Evolutionary conservation across 2,888 invertebrate species (phyloP), one percentile per base, ranked within the genome.

Genomic region (Dolichomitus sp.): DNA sequence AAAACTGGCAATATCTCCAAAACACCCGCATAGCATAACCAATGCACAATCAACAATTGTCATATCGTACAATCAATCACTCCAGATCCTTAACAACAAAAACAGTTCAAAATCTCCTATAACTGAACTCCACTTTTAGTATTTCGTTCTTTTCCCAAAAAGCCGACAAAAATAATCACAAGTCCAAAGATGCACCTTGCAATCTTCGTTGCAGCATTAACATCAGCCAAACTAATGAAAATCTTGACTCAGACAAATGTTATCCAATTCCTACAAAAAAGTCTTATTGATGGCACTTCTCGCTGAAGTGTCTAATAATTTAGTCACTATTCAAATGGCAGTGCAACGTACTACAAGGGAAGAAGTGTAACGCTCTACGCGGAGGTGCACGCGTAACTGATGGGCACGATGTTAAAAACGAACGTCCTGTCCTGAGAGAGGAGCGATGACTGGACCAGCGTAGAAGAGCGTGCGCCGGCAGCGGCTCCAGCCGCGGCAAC

Each of bases 291-390:
- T 61, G 45, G 23, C 42, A 65, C 65, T 65, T 45, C 12, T 27
- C 14, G 11, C 5, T 19, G 14, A 9, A 45, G 7, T 27, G 65
- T 45, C 45, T 45, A 75, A 76, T 48, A 17, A 7, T 3, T 37
- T 3, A 23, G n/a, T 69, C 12, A 27, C 42, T n/a, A 33, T 61
- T 14, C 83, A 80, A 85, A 83, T 86, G 68, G 78, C 88, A 84
- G 84, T 87, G 82, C 9, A 80, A 87, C 81, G 69, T 86, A 90
- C 86, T 87, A 89, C 86, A 89, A 88, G 88, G 84, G 86, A 78
- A 85, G 78, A 85, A 85, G 88, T 72, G 40, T 14, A 68, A 80
- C 83, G 57, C 80, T 73, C 68, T 65, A 37, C 69, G 72, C 33
- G 30, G 57, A 19, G 77, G 59, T 48, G 69, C 74, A 82, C 78